Base-by-base conservation (phyloP, 2,888 invertebrate genomes). In the Drosophila bunnanda region DNA sequence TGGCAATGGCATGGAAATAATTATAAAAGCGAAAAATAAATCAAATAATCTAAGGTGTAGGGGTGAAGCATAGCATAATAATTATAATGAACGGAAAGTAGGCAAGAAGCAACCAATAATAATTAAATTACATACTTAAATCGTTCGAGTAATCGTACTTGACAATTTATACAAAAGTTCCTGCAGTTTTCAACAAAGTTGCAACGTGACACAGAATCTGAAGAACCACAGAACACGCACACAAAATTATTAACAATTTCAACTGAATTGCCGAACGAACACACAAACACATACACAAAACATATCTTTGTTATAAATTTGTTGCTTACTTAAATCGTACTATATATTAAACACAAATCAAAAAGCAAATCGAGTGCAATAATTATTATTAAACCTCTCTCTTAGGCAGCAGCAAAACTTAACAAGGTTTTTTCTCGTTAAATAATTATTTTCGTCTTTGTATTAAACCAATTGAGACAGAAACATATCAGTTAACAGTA, bases 181-280 rank as follows among this genome's bases (percentile, higher is more conserved):
- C 88, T 86, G 88, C 85, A 88, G 83, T 85, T 81, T 79, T 81
- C 68, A 85, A 75, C 74, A 76, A 79, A 82, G 78, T 80, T 81
- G 80, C 85, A 82, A 79, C 74, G 69, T 68, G 56, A 78, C 52
- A 67, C 67, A 62, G 57, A 68, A 70, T 69, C 59, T 54, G 22
- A 41, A 36, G 48, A 62, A 36, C 28, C 58, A 30, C 41, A 32
- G 55, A 48, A 32, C 15, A 50, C 30, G 34, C 9, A 52, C 10
- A 53, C 28, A 28, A 25, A 65, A 44, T 57, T 71, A 52, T 44
- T 56, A 52, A 15, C 22, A 30, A 56, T 58, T 71, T 43, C 28
- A 46, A 64, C 30, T 22, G 32, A 41, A 43, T 43, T 43, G 43
- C 43, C 20, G 43, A 43, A 43, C 22, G 7, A 13, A 68, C 34